A percentile compares a stretch with the other conserved stretches of the same genome.
Conservation (phyloP, 2,888 invertebrate species). For the Aphidius colemani region DNA sequence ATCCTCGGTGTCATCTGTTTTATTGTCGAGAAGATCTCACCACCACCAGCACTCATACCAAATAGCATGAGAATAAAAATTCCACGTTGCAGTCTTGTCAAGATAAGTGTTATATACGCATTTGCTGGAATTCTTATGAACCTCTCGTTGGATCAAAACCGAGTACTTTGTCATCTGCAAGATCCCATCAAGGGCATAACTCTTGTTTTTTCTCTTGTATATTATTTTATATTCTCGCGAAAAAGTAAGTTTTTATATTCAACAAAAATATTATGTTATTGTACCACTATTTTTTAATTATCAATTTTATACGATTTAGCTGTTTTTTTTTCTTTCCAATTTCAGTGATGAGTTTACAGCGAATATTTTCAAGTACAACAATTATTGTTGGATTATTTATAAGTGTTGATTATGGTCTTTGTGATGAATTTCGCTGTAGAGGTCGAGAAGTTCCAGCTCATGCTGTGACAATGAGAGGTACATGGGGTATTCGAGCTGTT, state of each 20-base stretch:
- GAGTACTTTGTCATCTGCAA: slow-evolving; percentile 67
- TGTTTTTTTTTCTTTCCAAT: slow-evolving; percentile 27
- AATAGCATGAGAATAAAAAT: slow-evolving; percentile 56
- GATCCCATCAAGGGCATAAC: slow-evolving; percentile 67
- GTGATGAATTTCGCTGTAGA: slow-evolving; percentile 67
- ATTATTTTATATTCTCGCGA: slow-evolving; percentile 67
- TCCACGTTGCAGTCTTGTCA: slow-evolving; percentile 56
- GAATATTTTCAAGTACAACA: slow-evolving; percentile 66
- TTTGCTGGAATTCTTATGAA: slow-evolving; percentile 61
- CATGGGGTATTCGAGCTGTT: slow-evolving; percentile 63
- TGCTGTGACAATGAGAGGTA: slow-evolving; percentile 42
- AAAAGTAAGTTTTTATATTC: slow-evolving; percentile 60
- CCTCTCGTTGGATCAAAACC: slow-evolving; percentile 62
- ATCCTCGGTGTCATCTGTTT: slow-evolving; percentile 45
- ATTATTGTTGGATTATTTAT: slow-evolving; percentile 67
- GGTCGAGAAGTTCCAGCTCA: slow-evolving; percentile 58
- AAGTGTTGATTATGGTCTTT: slow-evolving; percentile 67
- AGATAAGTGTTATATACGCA: slow-evolving; percentile 60
- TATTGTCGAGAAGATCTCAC: slow-evolving; percentile 44
- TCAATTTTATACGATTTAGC: slow-evolving; percentile 3
- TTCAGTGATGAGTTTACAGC: slow-evolving; percentile 66
- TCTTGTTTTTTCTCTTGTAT: slow-evolving; percentile 64
- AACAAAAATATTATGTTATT: not conserved
- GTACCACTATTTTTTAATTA: too few relatives aligned
- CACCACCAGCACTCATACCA: slow-evolving; percentile 48